Conservation (phyloP, 2,888 invertebrate genomes). For the Hypolimnas misippus region DNA sequence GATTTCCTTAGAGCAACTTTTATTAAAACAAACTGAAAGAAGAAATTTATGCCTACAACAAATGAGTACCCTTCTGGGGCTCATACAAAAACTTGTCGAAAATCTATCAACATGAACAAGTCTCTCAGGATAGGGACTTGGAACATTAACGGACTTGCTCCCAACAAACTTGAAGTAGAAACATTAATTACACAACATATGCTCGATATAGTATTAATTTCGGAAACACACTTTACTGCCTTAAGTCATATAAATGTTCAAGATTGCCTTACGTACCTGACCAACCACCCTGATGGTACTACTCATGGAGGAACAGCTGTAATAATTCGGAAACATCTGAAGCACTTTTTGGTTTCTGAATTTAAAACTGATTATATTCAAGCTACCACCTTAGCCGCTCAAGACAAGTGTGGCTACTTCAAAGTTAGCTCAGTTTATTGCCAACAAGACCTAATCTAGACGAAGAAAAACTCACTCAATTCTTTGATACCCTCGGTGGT, state of each 20-base stretch:
- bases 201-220: slow-evolving; percentile 35
- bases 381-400: slow-evolving; percentile 10
- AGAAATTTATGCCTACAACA: slow-evolving; percentile 4
- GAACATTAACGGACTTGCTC: slow-evolving; percentile 38
- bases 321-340: slow-evolving; percentile 11
- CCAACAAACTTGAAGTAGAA: slow-evolving; percentile 31
- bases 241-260: slow-evolving; percentile 14
- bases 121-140: slow-evolving; percentile 28
- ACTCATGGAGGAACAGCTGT: slow-evolving; percentile 17
- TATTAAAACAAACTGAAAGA: slow-evolving; percentile 5
- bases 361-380: slow-evolving; percentile 16
- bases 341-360: slow-evolving; percentile 9
- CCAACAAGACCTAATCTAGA: slow-evolving; percentile 28
- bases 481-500: slow-evolving; percentile 20
- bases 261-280: slow-evolving; percentile 4
- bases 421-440: slow-evolving; percentile 30
- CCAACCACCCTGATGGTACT: slow-evolving; percentile 25
- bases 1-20: not conserved
- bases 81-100: not conserved
- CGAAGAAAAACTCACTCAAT: slow-evolving; percentile 7
- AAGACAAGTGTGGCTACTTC: slow-evolving; percentile 5
- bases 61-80: not conserved
- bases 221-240: slow-evolving; percentile 34
- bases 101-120: not conserved
- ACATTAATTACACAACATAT: slow-evolving; percentile 13